Base-by-base conservation (phyloP, 2,888 invertebrate genomes). In the Teinopalpus imperialis region DNA sequence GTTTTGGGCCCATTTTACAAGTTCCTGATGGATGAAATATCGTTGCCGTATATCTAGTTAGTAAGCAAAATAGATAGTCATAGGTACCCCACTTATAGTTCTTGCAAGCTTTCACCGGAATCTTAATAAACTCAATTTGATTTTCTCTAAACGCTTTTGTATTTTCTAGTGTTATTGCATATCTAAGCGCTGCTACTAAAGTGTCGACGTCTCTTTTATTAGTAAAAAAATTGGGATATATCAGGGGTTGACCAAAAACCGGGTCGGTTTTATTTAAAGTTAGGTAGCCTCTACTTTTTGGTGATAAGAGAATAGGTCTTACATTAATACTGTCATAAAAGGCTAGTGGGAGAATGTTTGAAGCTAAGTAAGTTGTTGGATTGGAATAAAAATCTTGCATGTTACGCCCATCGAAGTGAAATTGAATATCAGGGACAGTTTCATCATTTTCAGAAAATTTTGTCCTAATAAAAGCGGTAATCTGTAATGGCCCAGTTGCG, bases 161-260 rank as follows among this genome's bases (percentile, higher is more conserved):
- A 0, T 88, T 62, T 49, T 92, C 89, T 12, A 93, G 66, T 43
- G 81, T 82, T 3, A 90, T 65, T 1, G 85, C 89, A 55, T 91
- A 91, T 57, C 90, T 90, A 9, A 93, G 77, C 2, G 92, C 92
- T 53, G 90, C 90, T 6, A 93, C 79, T 56, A 94, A 82, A 10
- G 90, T 85, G 21, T 90, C 74, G 1, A 92, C 63, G 66, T 95
- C 95, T 7, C 90, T 82, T 58, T 89, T 76, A n/a, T 88, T 82
- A 2, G 89, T 89, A 47, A 92, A 93, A 40, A 91, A 92, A 57
- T 91, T 92, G 0, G 95, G 92, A 61, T 93, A 92, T 50, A 96
- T 93, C 37, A 93, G 63, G 0, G 95, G 96, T 48, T 90, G 87
- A 0, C 94, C 93, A 60, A 90, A 90, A 26, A 69, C 80, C 0